phyloP scores from a whole-genome alignment of 2,888 invertebrate species.

The Diarsia mendica region DNA sequence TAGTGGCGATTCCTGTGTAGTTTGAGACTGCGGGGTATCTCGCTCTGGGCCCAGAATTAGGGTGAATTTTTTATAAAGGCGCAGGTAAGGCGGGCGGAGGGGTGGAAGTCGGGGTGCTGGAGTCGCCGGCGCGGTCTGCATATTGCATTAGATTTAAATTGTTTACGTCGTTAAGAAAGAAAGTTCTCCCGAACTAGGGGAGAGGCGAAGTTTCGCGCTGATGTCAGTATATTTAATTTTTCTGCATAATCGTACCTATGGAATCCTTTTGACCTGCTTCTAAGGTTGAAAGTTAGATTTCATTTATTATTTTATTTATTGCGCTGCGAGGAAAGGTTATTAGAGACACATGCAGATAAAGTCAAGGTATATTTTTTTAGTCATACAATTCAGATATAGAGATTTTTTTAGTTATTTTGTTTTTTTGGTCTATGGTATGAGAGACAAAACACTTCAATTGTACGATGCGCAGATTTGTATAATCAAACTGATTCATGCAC shows the following conservation, averaged over 20 bases:
- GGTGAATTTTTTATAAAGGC: constrained; percentile 85
- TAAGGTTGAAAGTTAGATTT: constrained; percentile 21
- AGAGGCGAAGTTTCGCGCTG: constrained; percentile 74
- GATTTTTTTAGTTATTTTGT: too few species aligned
- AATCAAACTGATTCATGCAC: constrained; percentile 50
- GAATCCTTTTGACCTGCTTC: constrained; percentile 60
- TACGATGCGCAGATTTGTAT: background rate
- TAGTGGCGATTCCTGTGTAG: constrained; percentile 68
- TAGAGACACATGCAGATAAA: background rate
- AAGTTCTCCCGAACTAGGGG: constrained; percentile 81
- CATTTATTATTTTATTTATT: too few species aligned
- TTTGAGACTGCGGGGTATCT: constrained; percentile 69
- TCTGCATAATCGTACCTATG: constrained; percentile 70
- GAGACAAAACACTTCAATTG: constrained; percentile 6
- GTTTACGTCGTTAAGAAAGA: constrained; percentile 89
- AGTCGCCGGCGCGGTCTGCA: constrained; percentile 83
- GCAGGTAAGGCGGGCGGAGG: constrained; percentile 75
- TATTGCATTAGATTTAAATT: constrained; percentile 90
- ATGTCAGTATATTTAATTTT: constrained; percentile 75
- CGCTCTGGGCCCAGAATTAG: constrained; percentile 74
- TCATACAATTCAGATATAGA: background rate
- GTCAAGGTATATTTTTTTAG: background rate
- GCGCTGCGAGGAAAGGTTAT: background rate
- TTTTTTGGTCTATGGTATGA: background rate
- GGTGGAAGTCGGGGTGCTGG: constrained; percentile 68